These are phyloP conservation scores for Grus americana DNA, from an alignment of 2,113 vertebrate species.

Conservation along the genomic window DNA sequence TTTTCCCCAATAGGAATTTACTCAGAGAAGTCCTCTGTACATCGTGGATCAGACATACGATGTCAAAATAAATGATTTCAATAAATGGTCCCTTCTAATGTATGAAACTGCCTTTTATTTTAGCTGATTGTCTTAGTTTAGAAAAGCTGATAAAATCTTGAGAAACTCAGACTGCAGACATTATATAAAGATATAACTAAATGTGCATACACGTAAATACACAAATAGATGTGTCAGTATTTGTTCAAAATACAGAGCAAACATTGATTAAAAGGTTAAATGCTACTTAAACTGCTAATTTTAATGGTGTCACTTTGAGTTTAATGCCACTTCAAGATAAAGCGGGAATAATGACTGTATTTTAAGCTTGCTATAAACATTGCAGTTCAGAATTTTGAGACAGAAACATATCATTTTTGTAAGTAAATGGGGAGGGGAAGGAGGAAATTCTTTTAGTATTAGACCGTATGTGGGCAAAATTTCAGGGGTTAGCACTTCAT, in stretches of 20 bases:
- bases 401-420: neutral
- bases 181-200: neutral
- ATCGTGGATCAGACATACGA: fast-evolving
- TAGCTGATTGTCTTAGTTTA: neutral
- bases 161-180: neutral
- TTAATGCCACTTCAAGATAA: neutral
- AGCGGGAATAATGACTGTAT: neutral
- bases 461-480: neutral
- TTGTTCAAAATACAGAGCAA: neutral
- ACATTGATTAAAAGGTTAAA: neutral
- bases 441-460: neutral
- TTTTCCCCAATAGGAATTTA: neutral
- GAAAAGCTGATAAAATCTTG: neutral
- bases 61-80: neutral
- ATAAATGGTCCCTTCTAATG: neutral
- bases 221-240: neutral
- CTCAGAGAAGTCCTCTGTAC: neutral
- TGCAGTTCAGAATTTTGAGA: neutral
- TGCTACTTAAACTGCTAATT: neutral
- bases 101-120: neutral
- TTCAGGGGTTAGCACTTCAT: neutral
- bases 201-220: neutral
- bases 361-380: neutral
- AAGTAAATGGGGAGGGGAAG: neutral
- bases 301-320: neutral